phyloP scores from a whole-genome alignment of 2,888 invertebrate genomes.

The Euphydryas editha region DNA sequence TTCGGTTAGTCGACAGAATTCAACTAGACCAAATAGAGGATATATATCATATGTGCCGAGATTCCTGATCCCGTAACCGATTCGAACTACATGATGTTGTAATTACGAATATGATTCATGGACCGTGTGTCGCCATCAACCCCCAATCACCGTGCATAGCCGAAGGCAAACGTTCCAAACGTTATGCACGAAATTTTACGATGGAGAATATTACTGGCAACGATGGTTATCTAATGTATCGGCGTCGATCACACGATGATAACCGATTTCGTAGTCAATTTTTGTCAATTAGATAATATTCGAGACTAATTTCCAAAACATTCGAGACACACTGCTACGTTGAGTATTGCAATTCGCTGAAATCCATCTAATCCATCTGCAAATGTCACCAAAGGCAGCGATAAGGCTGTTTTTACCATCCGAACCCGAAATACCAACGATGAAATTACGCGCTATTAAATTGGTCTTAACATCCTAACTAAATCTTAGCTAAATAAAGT shows the following conservation, averaged over 20 bases:
- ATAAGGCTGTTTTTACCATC: neutral
- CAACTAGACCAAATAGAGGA: too few species aligned
- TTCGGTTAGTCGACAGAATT: conserved; percentile 6
- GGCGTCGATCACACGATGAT: conserved; percentile 10
- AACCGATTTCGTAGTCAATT: neutral
- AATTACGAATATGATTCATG: neutral
- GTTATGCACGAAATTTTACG: conserved; percentile 51
- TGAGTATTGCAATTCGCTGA: neutral
- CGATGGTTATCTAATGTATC: conserved; percentile 38
- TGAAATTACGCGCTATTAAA: neutral
- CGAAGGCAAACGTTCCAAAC: conserved; percentile 50
- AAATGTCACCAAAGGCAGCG: too few species aligned
- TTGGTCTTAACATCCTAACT: too few species aligned
- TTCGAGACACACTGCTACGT: too few species aligned
- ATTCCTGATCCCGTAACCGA: conserved; percentile 2
- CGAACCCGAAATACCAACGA: neutral
- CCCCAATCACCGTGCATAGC: conserved; percentile 42
- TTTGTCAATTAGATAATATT: neutral
- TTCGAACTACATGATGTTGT: conserved; percentile 9
- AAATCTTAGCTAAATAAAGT: too few species aligned
- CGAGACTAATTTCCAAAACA: neutral
- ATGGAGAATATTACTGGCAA: conserved; percentile 49
- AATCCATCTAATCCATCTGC: neutral
- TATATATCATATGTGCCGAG: too few species aligned
- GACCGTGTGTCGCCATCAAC: conserved; percentile 37